Percentiles rank a stretch among this genome's conserved stretches.
Evolutionary conservation across 2,888 invertebrate species (phyloP).

Genomic region (Eudasyphora cyanicolor): DNA sequence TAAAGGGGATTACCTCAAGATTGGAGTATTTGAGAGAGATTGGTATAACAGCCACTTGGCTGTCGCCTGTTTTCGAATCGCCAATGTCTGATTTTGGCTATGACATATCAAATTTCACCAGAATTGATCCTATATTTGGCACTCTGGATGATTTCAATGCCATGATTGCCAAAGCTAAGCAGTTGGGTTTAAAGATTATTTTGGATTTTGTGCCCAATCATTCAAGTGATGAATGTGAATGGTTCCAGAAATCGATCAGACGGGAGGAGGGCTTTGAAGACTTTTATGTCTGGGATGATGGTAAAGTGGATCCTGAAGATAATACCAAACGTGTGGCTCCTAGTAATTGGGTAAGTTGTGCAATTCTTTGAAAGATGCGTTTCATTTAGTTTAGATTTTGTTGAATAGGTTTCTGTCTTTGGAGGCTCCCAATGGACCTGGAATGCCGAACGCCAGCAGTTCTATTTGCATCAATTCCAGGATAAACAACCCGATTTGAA

Average conservation of each 20-base stretch:
- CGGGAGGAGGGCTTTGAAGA: constrained; percentile 84
- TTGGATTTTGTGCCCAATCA: constrained; percentile 86
- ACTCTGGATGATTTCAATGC: constrained; percentile 86
- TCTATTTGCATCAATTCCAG: constrained; percentile 85
- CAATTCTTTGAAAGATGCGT: not conserved
- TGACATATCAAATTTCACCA: constrained; percentile 89
- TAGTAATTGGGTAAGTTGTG: constrained; percentile 72
- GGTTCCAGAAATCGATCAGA: constrained; percentile 89
- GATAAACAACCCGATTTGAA: constrained; percentile 90
- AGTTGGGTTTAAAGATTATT: constrained; percentile 82
- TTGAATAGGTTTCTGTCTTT: constrained; percentile 80
- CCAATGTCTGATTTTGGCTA: constrained; percentile 94
- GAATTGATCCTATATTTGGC: constrained; percentile 88
- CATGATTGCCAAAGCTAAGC: constrained; percentile 82
- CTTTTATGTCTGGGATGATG: constrained; percentile 88
- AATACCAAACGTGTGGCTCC: constrained; percentile 44
- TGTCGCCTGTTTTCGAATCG: constrained; percentile 91
- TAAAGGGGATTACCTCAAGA: constrained; percentile 85
- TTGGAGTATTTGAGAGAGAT: constrained; percentile 85
- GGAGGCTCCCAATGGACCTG: constrained; percentile 87
- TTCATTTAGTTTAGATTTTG: not conserved
- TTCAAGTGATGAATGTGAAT: constrained; percentile 88
- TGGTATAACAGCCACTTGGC: constrained; percentile 88
- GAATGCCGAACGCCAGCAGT: constrained; percentile 83
- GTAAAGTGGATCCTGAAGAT: constrained; percentile 77